phyloP scores from a whole-genome alignment of 2,888 invertebrate species.

The Pecten maximus region DNA sequence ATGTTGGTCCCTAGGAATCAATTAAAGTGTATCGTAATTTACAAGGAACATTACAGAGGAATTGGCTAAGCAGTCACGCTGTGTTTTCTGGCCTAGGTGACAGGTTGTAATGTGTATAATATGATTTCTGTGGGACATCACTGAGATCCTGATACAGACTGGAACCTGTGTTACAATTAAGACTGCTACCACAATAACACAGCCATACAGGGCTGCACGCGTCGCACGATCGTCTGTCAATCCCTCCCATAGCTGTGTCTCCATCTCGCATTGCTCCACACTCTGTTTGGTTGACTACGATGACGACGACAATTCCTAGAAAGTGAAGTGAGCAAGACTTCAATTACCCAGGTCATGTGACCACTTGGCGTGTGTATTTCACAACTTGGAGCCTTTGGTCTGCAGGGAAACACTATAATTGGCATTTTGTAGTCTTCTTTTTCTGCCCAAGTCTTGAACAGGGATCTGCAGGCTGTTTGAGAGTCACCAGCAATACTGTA shows the following conservation, averaged over 20 bases:
- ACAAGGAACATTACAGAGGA: not conserved
- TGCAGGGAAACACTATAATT: slow-evolving; percentile 30
- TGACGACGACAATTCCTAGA: not conserved
- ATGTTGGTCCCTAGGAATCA: not conserved
- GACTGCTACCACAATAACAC: slow-evolving; percentile 21
- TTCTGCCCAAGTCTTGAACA: slow-evolving; percentile 14
- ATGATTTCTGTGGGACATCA: slow-evolving; percentile 14
- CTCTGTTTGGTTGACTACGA: not conserved
- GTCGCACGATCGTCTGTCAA: not conserved
- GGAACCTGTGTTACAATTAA: not conserved
- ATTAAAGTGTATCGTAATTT: slow-evolving; percentile 25
- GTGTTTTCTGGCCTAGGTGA: slow-evolving; percentile 1
- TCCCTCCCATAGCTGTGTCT: slow-evolving; percentile 16
- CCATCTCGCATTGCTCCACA: not conserved
- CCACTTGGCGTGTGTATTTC: slow-evolving; percentile 28
- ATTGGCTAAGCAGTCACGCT: not conserved
- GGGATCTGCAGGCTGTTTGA: not conserved
- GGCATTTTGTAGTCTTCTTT: slow-evolving; percentile 37
- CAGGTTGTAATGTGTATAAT: not conserved
- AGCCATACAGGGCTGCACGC: not conserved
- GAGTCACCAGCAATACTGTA: not conserved
- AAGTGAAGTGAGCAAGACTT: slow-evolving; percentile 35
- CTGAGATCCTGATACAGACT: not conserved
- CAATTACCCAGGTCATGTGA: slow-evolving; percentile 31
- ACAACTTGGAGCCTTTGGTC: slow-evolving; percentile 28